Evolutionary conservation across 2,113 vertebrate genomes (phyloP), one percentile per base, ranked within the genome.

Genomic region (Pyxicephalus adspersus): DNA sequence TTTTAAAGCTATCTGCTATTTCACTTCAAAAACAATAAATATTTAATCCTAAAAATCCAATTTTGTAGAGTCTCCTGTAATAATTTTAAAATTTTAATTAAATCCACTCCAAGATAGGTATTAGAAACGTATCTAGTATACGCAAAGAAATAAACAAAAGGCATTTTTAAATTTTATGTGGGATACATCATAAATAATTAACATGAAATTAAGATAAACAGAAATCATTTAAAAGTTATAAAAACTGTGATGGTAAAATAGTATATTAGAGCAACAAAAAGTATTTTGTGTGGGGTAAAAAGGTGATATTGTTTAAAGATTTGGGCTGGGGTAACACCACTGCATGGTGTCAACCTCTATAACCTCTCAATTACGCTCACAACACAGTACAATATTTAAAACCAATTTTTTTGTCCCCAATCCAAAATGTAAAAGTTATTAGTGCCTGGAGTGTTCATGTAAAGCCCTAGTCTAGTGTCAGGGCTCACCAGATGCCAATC

Each of bases 11-110:
- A 17, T 2, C 11, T 25, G 9, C 7, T 28, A 54, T 71, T 54
- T 73, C 28, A 58, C 16, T 58, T 73, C 57, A 34, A 57, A 73
- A 22, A 58, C 51, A 58, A 73, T 57, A 28, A 73, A 73, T 73
- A 73, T 31, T 31, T 31, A 73, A 73, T 58, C 26, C 26, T 28
- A 73, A 58, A 50, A 28, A 22, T n/a, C 26, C 20, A 20, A 73
- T 55, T 73, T 58, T 54, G 23, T 23, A 74, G 19, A 22, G 19
- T 3, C 19, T 23, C 7, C 18, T 18, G 45, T 54, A 71, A 54
- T 54, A 54, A 52, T 50, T 54, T 23, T 25, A 34, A 60, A 31
- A 38, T 38, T 22, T 58, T 74, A 74, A 74, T 60, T 74, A 58
- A 18, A 31, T 31, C 26, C 20, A 19, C n/a, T 28, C 25, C 26